A percentile compares a stretch with the other conserved stretches of the same genome.
Evolutionary conservation across 37 sponge, comb jelly and placozoan species (phyloP).

Genomic region (Ephydatia muelleri): DNA sequence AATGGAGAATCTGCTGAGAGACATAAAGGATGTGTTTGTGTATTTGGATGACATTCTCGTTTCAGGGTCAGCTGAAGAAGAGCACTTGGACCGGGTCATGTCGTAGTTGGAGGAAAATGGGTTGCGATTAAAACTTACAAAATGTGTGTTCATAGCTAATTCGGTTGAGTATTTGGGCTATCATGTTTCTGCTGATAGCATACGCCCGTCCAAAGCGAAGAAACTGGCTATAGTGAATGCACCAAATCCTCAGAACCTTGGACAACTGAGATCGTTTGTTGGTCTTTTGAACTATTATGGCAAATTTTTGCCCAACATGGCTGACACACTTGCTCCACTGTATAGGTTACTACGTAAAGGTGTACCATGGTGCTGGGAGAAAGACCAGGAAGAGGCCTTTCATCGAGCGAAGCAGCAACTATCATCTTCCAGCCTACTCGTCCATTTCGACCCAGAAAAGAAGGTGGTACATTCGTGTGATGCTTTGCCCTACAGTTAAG

Average conservation of each 20-base stretch:
- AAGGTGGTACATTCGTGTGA: conserved; percentile 5
- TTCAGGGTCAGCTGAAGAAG: no score
- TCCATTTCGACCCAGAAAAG: conserved; percentile 23
- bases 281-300: conserved; percentile 54
- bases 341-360: conserved; percentile 25
- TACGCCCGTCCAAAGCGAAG: conserved; percentile 8
- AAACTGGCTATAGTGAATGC: conserved; percentile 8
- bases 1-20: no score
- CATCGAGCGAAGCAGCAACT: conserved; percentile 29
- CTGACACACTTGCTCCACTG: conserved; percentile 38
- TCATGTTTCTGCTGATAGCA: conserved; percentile 1
- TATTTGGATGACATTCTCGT: no score
- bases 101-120: no score
- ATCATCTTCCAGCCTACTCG: conserved; percentile 21
- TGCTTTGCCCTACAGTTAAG: conserved; percentile 2
- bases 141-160: no score
- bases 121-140: no score
- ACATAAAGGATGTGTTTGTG: no score
- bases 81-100: no score
- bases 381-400: conserved; percentile 40
- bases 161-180: conserved; percentile 34
- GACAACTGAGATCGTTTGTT: conserved; percentile 39
- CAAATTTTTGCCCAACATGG: conserved; percentile 7
- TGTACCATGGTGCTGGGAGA: conserved; percentile 23
- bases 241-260: conserved; percentile 9